phyloP scores from a whole-genome alignment of 1,140 invertebrate species.

The Diorhabda carinulata region DNA sequence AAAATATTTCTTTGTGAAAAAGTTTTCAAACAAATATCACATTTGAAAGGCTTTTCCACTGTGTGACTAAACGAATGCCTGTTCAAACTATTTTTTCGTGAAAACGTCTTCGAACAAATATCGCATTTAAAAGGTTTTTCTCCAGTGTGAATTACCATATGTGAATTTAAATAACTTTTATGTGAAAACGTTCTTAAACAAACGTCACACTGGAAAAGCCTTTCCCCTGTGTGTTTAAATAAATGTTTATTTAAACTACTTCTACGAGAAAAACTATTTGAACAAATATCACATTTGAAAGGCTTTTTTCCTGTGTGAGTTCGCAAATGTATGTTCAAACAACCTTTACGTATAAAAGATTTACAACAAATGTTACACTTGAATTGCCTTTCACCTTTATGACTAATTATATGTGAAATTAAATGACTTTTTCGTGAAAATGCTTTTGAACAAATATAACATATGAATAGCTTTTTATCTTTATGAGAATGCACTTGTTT shows the following conservation, averaged over 20 bases:
- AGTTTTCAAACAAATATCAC: neutral
- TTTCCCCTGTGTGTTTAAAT: neutral
- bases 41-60: neutral
- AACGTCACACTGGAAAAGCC: neutral
- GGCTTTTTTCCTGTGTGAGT: neutral
- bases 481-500: slow-evolving; percentile 55
- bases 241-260: neutral
- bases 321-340: neutral
- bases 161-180: neutral
- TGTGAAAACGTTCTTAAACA: neutral
- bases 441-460: slow-evolving; percentile 50
- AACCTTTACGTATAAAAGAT: neutral
- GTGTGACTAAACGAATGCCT: neutral
- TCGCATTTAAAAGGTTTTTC: too few relatives aligned
- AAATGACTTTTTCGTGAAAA: slow-evolving; percentile 33
- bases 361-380: neutral
- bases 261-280: neutral
- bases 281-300: neutral
- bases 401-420: neutral
- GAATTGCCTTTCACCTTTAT: neutral
- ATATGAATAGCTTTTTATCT: slow-evolving; percentile 53
- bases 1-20: neutral
- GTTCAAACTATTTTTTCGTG: neutral
- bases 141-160: slow-evolving; percentile 21
- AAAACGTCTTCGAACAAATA: neutral